Evolutionary conservation across 2,113 vertebrate genomes (phyloP).

Genomic region (Hystrix brachyura): DNA sequence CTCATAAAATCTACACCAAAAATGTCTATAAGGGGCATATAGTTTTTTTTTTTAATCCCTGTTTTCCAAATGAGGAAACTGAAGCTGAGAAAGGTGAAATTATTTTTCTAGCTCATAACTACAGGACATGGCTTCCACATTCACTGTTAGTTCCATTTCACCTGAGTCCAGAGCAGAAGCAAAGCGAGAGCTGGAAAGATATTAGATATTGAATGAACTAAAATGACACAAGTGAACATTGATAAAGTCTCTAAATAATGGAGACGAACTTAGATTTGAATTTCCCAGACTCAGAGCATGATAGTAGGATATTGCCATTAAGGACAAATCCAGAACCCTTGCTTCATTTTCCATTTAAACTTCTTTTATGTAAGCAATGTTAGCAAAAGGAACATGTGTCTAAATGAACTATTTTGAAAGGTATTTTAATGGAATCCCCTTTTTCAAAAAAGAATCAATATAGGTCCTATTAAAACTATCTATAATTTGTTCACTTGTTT

Average conservation of each 20-base stretch:
- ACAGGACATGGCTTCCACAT: background rate
- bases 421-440: background rate
- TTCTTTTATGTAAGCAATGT: background rate
- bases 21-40: background rate
- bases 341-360: background rate
- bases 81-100: background rate
- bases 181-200: background rate
- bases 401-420: background rate
- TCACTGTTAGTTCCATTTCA: background rate
- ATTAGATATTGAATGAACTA: background rate
- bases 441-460: too few relatives aligned
- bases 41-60: background rate
- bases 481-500: background rate
- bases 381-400: background rate
- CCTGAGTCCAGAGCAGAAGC: background rate
- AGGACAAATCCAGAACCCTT: background rate
- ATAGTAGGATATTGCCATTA: background rate
- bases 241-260: background rate
- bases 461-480: background rate
- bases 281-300: background rate
- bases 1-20: background rate
- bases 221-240: background rate
- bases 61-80: slow-evolving; percentile 44
- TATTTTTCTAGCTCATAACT: background rate
- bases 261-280: background rate